These are phyloP conservation scores for Oreohelix idahoensis DNA, from an alignment of 1,140 invertebrate genomes.

Conservation along the genomic window DNA sequence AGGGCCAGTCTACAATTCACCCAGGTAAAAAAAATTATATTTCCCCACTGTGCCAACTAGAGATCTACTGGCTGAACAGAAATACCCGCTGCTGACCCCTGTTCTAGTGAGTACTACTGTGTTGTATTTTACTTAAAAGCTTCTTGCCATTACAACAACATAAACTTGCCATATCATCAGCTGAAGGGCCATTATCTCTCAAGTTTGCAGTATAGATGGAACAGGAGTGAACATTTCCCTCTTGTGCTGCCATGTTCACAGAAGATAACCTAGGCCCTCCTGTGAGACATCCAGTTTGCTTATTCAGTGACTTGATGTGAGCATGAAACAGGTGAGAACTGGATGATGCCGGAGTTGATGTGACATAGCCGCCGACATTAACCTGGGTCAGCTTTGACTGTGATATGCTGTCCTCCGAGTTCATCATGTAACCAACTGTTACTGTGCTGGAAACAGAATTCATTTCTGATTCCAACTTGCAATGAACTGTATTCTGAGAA, in stretches of 20 bases:
- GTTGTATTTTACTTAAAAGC: neutral
- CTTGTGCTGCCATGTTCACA: neutral
- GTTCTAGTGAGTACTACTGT: neutral
- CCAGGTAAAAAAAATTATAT: too few species aligned
- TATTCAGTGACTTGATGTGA: constrained; percentile 7
- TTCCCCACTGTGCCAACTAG: too few species aligned
- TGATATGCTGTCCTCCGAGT: neutral
- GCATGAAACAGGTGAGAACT: neutral
- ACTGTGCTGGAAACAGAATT: neutral
- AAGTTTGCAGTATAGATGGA: neutral
- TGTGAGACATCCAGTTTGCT: neutral
- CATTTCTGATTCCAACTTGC: neutral
- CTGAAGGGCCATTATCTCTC: neutral
- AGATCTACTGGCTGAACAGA: too few species aligned
- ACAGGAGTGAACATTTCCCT: neutral
- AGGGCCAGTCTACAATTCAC: too few species aligned
- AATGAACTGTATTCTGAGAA: neutral
- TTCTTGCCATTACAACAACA: neutral
- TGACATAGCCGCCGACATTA: neutral
- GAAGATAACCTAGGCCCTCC: neutral
- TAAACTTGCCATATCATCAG: neutral
- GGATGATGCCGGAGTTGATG: neutral
- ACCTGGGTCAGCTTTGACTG: neutral
- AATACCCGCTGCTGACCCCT: too few species aligned
- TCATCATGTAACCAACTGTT: constrained; percentile 36